Evolutionary conservation across 2,888 invertebrate species (phyloP), one percentile per base, ranked within the genome.

Genomic region (Dryomyza anilis): DNA sequence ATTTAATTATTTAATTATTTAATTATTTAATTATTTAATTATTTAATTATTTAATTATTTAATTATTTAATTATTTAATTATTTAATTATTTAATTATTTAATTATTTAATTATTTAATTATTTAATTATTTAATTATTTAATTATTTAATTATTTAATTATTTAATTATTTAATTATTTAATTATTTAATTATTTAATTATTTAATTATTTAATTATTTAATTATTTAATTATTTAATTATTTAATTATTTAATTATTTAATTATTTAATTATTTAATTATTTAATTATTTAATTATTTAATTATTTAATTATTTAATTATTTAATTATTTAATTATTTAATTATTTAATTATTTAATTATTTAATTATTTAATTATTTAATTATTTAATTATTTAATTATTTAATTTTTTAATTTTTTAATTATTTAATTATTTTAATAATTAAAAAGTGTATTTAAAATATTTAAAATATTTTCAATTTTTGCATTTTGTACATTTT

Each of bases 21-120:
- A 25, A 7, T 27, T 52, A 12, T 7, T 21, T 52, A 12, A 7
- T 52, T 27, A 59, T 64, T 64, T 59, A 50, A 36, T 50, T 39
- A 16, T 30, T 60, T 59, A 23, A 53, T 45, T 45, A 12, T 45
- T 45, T 45, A 12, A 6, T 45, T 10, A 45, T 6, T 45, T 45
- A 6, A 16, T n/a, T 12, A 10, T 45, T 45, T n/a, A 45, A 45
- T 45, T 33, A 8, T 8, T 33, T 12, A 8, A 33, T 33, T 8
- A 33, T 8, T 12, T 33, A 33, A 8, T 33, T 33, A 33, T 33
- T 33, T 33, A 33, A 33, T 33, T 12, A 33, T 33, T 33, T n/a
- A n/a, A n/a, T n/a, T n/a, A n/a, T 33, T 33, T 33, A 12, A 33
- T 33, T 33, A 33, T 33, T 6, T 33, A 33, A 8, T 33, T 33